Evolutionary conservation across 2,888 invertebrate species (phyloP).

Genomic region (Gibbula magus): DNA sequence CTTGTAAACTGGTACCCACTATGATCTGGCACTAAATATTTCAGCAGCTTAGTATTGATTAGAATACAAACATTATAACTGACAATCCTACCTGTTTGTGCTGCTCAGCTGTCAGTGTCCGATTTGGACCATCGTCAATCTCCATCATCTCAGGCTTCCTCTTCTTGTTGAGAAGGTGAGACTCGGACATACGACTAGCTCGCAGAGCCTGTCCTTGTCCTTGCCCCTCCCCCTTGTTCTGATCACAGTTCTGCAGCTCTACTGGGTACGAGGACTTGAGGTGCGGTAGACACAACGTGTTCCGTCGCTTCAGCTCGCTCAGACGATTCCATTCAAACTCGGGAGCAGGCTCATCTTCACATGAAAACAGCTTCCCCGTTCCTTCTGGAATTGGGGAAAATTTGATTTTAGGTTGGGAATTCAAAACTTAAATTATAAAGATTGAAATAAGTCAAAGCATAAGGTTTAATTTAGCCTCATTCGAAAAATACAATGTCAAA

Average conservation of each 20-base stretch:
- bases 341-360: slow-evolving; percentile 69
- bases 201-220: not conserved
- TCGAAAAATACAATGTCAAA: too few relatives aligned
- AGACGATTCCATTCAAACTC: slow-evolving; percentile 66
- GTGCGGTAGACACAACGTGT: slow-evolving; percentile 75
- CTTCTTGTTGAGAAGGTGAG: not conserved
- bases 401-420: too few relatives aligned
- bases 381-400: slow-evolving; percentile 42
- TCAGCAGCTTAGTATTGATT: not conserved
- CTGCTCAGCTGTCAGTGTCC: not conserved
- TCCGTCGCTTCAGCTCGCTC: slow-evolving; percentile 73
- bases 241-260: slow-evolving; percentile 65
- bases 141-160: slow-evolving; percentile 24
- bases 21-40: too few relatives aligned
- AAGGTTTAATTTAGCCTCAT: too few relatives aligned
- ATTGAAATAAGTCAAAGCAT: too few relatives aligned
- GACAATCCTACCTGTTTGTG: slow-evolving; percentile 6
- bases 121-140: slow-evolving; percentile 2
- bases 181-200: not conserved
- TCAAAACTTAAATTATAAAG: too few relatives aligned
- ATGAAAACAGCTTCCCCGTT: slow-evolving; percentile 58
- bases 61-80: too few relatives aligned
- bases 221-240: slow-evolving; percentile 42
- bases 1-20: too few relatives aligned
- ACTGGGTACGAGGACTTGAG: slow-evolving; percentile 74